Conservation (phyloP, 2,797 vertebrate species). For the Ceryle rudis region DNA sequence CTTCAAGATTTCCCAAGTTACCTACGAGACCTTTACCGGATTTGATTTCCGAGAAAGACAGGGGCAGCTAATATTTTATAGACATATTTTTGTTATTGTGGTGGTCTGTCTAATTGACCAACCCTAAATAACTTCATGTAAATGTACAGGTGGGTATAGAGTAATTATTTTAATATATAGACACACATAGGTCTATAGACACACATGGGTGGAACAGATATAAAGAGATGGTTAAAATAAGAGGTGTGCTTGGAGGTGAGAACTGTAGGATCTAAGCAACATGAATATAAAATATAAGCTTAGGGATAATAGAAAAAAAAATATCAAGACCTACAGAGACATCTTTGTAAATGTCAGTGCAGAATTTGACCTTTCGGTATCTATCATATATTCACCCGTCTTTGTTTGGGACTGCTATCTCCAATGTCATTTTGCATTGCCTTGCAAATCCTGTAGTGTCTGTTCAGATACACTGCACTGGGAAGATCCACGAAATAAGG, state of each 20-base stretch:
- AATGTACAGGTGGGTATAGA: background rate
- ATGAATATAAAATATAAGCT: slow-evolving; percentile 54
- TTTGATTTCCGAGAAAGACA: background rate
- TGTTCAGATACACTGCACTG: background rate
- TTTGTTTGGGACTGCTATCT: slow-evolving; percentile 28
- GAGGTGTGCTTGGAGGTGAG: background rate
- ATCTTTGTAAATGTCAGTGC: slow-evolving; percentile 56
- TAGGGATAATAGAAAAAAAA: slow-evolving; percentile 52
- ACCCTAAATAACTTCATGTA: background rate
- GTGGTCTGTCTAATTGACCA: background rate
- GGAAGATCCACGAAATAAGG: background rate
- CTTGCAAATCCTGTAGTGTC: background rate
- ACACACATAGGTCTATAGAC: background rate
- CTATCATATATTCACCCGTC: slow-evolving; percentile 41
- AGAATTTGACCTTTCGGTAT: slow-evolving; percentile 46
- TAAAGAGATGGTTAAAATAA: background rate
- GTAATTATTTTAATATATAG: background rate
- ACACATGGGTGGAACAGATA: background rate
- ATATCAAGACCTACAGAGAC: slow-evolving; percentile 53
- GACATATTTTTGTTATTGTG: background rate
- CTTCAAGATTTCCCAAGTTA: background rate
- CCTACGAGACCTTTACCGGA: background rate
- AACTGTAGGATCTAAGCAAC: background rate
- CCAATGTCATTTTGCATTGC: slow-evolving; percentile 14
- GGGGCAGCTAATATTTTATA: background rate